Evolutionary conservation across 2,113 vertebrate species (phyloP).

Genomic region (Entelurus aequoreus): DNA sequence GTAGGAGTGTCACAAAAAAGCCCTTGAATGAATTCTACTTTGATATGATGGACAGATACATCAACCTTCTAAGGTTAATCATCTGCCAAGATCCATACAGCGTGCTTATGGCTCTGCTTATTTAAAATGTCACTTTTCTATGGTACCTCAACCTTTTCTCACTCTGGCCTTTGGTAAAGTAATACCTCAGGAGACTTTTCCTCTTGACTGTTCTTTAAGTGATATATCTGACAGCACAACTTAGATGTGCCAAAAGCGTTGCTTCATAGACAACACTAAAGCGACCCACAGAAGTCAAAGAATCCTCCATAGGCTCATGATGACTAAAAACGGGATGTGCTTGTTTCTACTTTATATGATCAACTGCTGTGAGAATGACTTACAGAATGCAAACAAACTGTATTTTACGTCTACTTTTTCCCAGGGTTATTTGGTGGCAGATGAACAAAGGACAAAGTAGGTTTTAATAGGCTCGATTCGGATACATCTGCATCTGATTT

Average conservation of each 20-base stretch:
- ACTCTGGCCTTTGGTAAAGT: conserved; percentile 27
- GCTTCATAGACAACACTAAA: conserved; percentile 28
- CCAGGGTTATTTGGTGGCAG: too few species aligned
- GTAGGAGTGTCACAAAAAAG: conserved; percentile 5
- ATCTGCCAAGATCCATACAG: conserved; percentile 23
- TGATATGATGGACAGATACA: conserved; percentile 12
- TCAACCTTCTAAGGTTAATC: conserved; percentile 5
- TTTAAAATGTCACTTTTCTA: conserved; percentile 41
- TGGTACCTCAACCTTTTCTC: conserved; percentile 44
- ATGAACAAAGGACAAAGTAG: too few species aligned
- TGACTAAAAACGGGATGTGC: conserved; percentile 27
- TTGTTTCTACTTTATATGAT: conserved; percentile 44
- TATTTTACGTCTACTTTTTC: neutral
- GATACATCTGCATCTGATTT: too few species aligned
- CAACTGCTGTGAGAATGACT: conserved; percentile 32
- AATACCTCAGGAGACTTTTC: conserved; percentile 36
- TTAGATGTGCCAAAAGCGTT: conserved; percentile 66
- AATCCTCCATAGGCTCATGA: conserved; percentile 21
- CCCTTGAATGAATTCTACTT: conserved; percentile 13
- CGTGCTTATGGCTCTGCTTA: conserved; percentile 28
- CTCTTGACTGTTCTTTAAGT: conserved; percentile 37
- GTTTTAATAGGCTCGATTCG: too few species aligned
- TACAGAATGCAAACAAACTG: neutral
- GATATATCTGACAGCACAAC: conserved; percentile 55
- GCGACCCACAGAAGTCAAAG: conserved; percentile 18